Percentiles rank a stretch among this genome's conserved stretches.
These are phyloP conservation scores for Drosophila orosa DNA, from an alignment of 1,140 invertebrate species.

Conservation along the genomic window DNA sequence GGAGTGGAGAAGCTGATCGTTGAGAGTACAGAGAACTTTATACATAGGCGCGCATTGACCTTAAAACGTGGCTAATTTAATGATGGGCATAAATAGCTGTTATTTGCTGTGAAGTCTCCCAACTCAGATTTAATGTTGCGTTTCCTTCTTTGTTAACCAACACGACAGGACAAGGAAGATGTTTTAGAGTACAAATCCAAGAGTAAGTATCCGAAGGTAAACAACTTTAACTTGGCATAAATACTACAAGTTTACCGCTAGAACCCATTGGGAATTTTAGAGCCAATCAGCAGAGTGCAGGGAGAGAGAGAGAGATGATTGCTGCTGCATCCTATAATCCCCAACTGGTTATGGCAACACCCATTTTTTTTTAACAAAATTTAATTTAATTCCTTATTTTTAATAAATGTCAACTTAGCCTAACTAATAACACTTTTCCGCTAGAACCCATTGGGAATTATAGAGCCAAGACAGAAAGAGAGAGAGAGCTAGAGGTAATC, in stretches of 20 bases:
- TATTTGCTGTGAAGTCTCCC: slow-evolving; percentile 14
- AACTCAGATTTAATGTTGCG: background rate
- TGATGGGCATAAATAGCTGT: slow-evolving; percentile 16
- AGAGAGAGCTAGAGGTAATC: background rate
- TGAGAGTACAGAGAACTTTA: slow-evolving; percentile 1
- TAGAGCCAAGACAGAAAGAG: background rate
- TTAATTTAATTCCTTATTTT: too few relatives aligned
- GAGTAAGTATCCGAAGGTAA: background rate
- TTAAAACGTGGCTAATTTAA: slow-evolving; percentile 9
- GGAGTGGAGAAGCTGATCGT: background rate
- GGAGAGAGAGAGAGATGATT: too few relatives aligned
- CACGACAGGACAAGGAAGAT: background rate
- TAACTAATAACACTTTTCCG: background rate
- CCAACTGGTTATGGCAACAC: too few relatives aligned
- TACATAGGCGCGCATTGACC: slow-evolving; percentile 7
- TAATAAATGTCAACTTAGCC: too few relatives aligned
- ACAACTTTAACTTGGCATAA: background rate
- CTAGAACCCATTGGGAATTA: background rate
- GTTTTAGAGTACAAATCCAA: background rate
- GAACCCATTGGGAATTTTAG: background rate
- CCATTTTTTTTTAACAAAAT: too few relatives aligned
- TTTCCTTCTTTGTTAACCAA: background rate
- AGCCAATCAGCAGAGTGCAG: background rate
- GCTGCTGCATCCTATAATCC: too few relatives aligned
- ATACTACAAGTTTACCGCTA: background rate